Evolutionary conservation across 1,140 invertebrate species (phyloP), one percentile per base, ranked within the genome.

Genomic region (Eueides isabella): DNA sequence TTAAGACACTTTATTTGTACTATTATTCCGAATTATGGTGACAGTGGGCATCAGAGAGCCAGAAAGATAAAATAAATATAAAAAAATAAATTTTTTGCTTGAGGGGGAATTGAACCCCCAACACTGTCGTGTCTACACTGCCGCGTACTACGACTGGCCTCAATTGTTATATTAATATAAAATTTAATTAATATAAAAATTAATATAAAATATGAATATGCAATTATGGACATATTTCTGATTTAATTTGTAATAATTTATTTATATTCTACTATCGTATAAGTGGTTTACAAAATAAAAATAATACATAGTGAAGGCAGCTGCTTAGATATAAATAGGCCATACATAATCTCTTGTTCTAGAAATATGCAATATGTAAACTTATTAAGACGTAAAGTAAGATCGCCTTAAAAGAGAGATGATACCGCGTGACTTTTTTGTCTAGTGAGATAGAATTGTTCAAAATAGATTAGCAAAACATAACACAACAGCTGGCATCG

Each of bases 391-490:
- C 38, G 41, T 30, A 61, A 69, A 70, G 62, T 63, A 33, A 38
- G 55, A 35, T 11, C 23, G 48, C 30, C 62, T 26, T 33, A 63
- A 38, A 35, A 28, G 19, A 31, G 35, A 68, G 71, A 67, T 61
- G 33, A 61, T 29, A 38, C 28, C 61, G 35, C 44, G 28, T n/a
- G 69, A 14, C 63, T 65, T 64, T n/a, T n/a, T n/a, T n/a, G n/a
- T n/a, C 29, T 38, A 71, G 31, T 63, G 67, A 67, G 67, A 67
- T 71, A 31, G 72, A 71, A 67, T 26, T 68, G 28, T 41, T 14
- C 38, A 78, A 86, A 86, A 87, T 83, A 75, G 81, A 85, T 68
- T 41, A 84, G 77, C 72, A 86, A 84, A 84, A 84, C 78, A 63
- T 48, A 65, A 74, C 75, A 67, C 64, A 82, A 79, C 85, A 87